phyloP scores from a whole-genome alignment of 2,888 invertebrate species.

The Anarsia innoxiella region DNA sequence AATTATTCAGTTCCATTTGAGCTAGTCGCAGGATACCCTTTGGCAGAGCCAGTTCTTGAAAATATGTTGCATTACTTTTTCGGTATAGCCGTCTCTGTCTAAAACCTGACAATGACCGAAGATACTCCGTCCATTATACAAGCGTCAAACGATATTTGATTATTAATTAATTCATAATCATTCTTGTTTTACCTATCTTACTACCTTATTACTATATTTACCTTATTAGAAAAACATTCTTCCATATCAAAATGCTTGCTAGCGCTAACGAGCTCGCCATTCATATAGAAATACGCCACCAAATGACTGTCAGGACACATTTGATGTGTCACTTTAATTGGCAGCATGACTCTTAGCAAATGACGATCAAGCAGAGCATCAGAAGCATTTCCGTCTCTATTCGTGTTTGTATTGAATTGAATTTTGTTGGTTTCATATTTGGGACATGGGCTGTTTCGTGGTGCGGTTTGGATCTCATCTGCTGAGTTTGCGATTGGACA shows the following conservation, averaged over 20 bases:
- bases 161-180: too few species aligned
- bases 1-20: too few species aligned
- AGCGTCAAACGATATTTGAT: too few species aligned
- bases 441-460: slow-evolving; percentile 37
- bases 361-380: slow-evolving; percentile 46
- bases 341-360: slow-evolving; percentile 49
- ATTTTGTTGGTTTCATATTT: not conserved
- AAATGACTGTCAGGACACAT: slow-evolving; percentile 71
- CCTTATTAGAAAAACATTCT: slow-evolving; percentile 76
- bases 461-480: slow-evolving; percentile 36
- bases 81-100: too few species aligned
- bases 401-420: slow-evolving; percentile 1
- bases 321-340: slow-evolving; percentile 59
- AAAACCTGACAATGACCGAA: too few species aligned
- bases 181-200: too few species aligned
- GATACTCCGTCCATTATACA: too few species aligned
- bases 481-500: slow-evolving; percentile 44
- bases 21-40: too few species aligned
- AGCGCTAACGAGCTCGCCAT: slow-evolving; percentile 74
- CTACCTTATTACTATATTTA: too few species aligned
- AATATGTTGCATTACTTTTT: too few species aligned
- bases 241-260: slow-evolving; percentile 69
- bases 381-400: slow-evolving; percentile 11
- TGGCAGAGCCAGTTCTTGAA: too few species aligned
- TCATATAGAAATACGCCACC: slow-evolving; percentile 73